phyloP scores from a whole-genome alignment of 2,888 invertebrate genomes.

The Seira sanloemensis region DNA sequence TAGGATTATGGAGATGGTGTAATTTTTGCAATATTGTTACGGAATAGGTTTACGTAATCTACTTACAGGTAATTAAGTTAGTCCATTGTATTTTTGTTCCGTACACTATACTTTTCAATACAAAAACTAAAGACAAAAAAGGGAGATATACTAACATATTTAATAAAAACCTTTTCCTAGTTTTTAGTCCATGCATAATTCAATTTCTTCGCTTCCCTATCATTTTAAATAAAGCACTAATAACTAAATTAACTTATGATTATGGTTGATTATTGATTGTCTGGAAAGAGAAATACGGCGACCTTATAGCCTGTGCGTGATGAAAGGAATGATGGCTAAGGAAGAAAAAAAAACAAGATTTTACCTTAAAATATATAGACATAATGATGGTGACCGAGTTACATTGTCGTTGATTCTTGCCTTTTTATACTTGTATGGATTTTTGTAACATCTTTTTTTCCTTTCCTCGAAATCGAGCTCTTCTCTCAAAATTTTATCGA shows the following conservation, averaged over 20 bases:
- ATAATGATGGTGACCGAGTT: not conserved
- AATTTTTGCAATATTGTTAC: not conserved
- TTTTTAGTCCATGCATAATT: not conserved
- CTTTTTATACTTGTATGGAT: not conserved
- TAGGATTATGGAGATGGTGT: not conserved
- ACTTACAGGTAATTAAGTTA: too few relatives aligned
- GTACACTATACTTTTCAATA: too few relatives aligned
- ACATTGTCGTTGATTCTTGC: not conserved
- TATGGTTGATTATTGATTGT: not conserved
- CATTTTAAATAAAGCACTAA: not conserved
- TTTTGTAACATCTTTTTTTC: not conserved
- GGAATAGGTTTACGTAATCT: too few relatives aligned
- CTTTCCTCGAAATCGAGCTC: not conserved
- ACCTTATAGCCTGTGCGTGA: not conserved
- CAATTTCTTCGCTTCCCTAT: too few relatives aligned
- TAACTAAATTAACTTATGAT: too few relatives aligned
- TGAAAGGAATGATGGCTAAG: not conserved
- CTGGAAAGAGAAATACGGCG: not conserved
- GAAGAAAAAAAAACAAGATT: too few relatives aligned
- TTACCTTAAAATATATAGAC: too few relatives aligned
- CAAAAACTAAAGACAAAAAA: slow-evolving; percentile 3
- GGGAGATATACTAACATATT: slow-evolving; percentile 1
- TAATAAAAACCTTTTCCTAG: not conserved
- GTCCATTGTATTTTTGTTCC: too few relatives aligned
- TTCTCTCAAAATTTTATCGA: not conserved